Evolutionary conservation across 1,140 invertebrate species (phyloP).

Genomic region (Drosophila punjabiensis): DNA sequence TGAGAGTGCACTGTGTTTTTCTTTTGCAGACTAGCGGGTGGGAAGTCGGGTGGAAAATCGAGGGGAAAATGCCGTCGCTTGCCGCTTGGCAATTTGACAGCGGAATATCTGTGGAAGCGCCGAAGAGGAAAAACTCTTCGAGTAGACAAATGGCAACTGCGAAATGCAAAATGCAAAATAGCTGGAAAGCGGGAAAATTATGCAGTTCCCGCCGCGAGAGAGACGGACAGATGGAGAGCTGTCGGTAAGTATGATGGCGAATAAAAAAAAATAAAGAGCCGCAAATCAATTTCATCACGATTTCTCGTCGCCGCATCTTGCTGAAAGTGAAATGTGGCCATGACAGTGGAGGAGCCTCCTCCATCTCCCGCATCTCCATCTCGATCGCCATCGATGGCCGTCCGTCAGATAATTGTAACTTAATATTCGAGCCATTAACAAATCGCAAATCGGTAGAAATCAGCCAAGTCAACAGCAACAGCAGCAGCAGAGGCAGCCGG

Average conservation of each 20-base stretch:
- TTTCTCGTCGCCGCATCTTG: slow-evolving; percentile 73
- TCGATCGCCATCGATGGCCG: slow-evolving; percentile 42
- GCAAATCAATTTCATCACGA: slow-evolving; percentile 83
- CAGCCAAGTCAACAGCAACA: slow-evolving; percentile 55
- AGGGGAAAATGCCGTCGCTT: slow-evolving; percentile 40
- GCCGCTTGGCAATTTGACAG: slow-evolving; percentile 76
- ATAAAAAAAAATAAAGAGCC: slow-evolving; percentile 69
- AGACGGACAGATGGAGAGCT: slow-evolving; percentile 30
- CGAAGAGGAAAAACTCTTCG: slow-evolving; percentile 27
- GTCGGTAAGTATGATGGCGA: slow-evolving; percentile 70
- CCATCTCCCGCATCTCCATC: not conserved
- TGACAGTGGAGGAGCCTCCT: slow-evolving; percentile 61
- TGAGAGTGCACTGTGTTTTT: slow-evolving; percentile 32
- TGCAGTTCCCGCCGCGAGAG: slow-evolving; percentile 39
- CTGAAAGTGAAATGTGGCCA: slow-evolving; percentile 80
- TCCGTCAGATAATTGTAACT: slow-evolving; percentile 69
- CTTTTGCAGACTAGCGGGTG: not conserved
- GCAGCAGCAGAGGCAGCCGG: not conserved
- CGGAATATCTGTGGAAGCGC: slow-evolving; percentile 63
- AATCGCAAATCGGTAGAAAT: slow-evolving; percentile 72
- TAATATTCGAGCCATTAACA: slow-evolving; percentile 77
- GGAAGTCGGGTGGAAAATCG: slow-evolving; percentile 23
- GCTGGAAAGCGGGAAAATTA: slow-evolving; percentile 80
- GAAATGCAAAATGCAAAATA: slow-evolving; percentile 79
- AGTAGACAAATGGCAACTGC: slow-evolving; percentile 63